Base-by-base conservation (phyloP, 2,113 vertebrate species). In the Macrotus californicus region DNA sequence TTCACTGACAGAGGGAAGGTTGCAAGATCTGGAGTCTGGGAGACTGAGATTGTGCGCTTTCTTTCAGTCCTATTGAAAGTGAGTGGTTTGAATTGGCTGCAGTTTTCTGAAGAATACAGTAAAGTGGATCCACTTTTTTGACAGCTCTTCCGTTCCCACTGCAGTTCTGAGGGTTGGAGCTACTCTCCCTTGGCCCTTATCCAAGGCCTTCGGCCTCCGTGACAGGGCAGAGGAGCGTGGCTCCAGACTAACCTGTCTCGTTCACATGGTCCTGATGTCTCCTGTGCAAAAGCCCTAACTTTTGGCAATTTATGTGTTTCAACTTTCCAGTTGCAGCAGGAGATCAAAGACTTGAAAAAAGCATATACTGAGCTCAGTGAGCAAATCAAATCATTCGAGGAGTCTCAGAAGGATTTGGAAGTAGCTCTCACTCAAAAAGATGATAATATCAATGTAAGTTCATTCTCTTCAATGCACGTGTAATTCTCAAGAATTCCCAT, bases 401-500 rank as follows among this genome's bases (percentile, higher is more conserved):
- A 99, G 95, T 98, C 99, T 82, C 99, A 99, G 97, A 99, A 99
- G 81, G 99, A 99, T 80, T 93, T 99, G 96, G 99, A 99, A 97
- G 99, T 99, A 96, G 98, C 98, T 0, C 98, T 99, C 43, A 98
- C 98, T 90, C 98, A 99, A 91, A 99, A 99, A 97, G 99, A 99
- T 90, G 99, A 99, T 84, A 99, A 99, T 77, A 99, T 99, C 34
- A 99, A 99, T 96, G 99, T 99, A 96, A 94, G 99, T 97, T 85
- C 41, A 77, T 66, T 81, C 12, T 61, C 89, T 72, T 1, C 22
- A 85, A 6, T 31, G 16, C 50, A 8, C 16, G 22, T 84, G 86
- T 59, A 81, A n/a, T 41, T 82, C n/a, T 69, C 3, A 1, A 18
- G 50, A 54, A 26, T 46, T 66, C 50, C 67, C 15, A 24, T 13